Evolutionary conservation across 2,888 invertebrate species (phyloP).

Genomic region (Cephus spinipes): DNA sequence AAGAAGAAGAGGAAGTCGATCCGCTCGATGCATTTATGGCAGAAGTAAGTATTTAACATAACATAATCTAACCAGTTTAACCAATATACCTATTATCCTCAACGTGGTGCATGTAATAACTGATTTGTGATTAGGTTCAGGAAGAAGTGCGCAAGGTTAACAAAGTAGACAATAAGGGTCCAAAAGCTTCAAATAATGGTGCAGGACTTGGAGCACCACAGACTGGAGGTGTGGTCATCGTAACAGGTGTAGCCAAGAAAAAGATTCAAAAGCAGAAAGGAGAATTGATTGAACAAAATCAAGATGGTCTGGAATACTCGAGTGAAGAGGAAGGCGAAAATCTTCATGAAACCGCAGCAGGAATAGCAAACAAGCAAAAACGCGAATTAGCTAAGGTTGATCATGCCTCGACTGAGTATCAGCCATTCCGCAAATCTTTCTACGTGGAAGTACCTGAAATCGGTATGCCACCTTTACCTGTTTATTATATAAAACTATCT

Average conservation of each 20-base stretch:
- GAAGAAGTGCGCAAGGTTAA: slow-evolving; percentile 87
- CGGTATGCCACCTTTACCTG: slow-evolving; percentile 48
- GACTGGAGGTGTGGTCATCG: slow-evolving; percentile 77
- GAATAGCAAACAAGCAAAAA: slow-evolving; percentile 88
- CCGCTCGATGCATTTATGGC: slow-evolving; percentile 98
- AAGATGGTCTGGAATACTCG: slow-evolving; percentile 97
- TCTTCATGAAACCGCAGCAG: slow-evolving; percentile 90
- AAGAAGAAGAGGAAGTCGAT: slow-evolving; percentile 84
- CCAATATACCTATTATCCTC: background rate
- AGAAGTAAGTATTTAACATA: slow-evolving; percentile 67
- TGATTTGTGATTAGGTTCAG: slow-evolving; percentile 68
- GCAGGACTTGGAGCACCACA: slow-evolving; percentile 57
- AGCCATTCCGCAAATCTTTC: slow-evolving; percentile 92
- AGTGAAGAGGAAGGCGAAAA: slow-evolving; percentile 97
- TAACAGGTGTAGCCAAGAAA: slow-evolving; percentile 88
- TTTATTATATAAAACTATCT: background rate
- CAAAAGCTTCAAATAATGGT: slow-evolving; percentile 68
- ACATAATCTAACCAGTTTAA: background rate
- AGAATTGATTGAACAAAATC: slow-evolving; percentile 98
- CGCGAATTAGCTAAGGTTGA: slow-evolving; percentile 95
- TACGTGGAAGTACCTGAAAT: slow-evolving; percentile 98
- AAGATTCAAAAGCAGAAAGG: slow-evolving; percentile 86
- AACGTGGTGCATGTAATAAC: background rate
- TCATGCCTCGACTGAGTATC: slow-evolving; percentile 87
- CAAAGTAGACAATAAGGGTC: slow-evolving; percentile 74